phyloP scores from a whole-genome alignment of 2,113 vertebrate species.

The Erinaceus europaeus region DNA sequence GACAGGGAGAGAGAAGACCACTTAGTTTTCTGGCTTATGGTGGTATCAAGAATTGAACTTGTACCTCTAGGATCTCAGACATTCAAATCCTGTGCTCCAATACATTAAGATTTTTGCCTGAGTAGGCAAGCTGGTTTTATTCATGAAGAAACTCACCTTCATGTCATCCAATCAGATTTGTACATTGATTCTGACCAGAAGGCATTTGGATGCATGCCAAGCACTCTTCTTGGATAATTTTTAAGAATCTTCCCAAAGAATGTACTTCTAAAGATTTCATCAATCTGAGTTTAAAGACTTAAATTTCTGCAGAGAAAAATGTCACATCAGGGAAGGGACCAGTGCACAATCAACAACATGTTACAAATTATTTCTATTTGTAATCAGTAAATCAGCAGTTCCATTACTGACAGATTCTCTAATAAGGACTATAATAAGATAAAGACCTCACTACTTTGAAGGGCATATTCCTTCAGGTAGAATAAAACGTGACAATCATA shows the following conservation, averaged over 20 bases:
- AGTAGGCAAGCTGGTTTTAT: not conserved
- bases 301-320: slow-evolving; percentile 8
- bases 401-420: not conserved
- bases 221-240: not conserved
- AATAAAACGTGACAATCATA: not conserved
- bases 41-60: too few relatives aligned
- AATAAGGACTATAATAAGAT: not conserved
- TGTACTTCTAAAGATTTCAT: not conserved
- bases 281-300: slow-evolving; percentile 23
- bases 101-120: too few relatives aligned
- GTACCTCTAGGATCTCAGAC: too few relatives aligned
- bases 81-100: too few relatives aligned
- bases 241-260: not conserved
- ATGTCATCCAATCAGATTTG: not conserved
- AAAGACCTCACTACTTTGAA: not conserved
- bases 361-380: slow-evolving; percentile 34
- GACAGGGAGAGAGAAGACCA: too few relatives aligned
- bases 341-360: not conserved
- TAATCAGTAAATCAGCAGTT: slow-evolving; percentile 30
- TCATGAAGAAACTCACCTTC: slow-evolving; percentile 16
- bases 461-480: not conserved
- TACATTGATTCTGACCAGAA: not conserved
- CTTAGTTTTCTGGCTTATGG: too few relatives aligned
- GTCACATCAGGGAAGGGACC: not conserved
- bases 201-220: not conserved